A percentile compares a stretch with the other conserved stretches of the same genome.
These are phyloP conservation scores for Lutjanus campechanus DNA, from an alignment of 2,797 vertebrate genomes.

Conservation along the genomic window DNA sequence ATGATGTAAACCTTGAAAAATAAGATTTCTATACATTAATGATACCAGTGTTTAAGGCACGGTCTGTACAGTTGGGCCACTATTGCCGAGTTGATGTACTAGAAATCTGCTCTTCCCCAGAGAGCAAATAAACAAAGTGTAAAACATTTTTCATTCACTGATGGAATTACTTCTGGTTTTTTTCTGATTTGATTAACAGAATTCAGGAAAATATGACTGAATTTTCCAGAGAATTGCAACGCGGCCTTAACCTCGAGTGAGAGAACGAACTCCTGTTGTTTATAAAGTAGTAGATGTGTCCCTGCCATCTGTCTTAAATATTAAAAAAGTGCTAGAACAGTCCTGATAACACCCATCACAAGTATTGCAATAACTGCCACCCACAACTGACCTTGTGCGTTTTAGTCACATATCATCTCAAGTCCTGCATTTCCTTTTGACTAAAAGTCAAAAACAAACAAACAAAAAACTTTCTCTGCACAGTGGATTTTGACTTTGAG, in stretches of 20 bases:
- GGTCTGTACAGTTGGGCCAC: constrained; percentile 48
- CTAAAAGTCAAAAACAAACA: neutral
- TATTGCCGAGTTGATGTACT: constrained; percentile 18
- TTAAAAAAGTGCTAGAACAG: constrained; percentile 64
- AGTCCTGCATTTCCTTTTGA: constrained; percentile 14
- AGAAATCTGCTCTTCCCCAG: constrained; percentile 24
- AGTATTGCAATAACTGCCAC: constrained; percentile 8
- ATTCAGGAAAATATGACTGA: neutral
- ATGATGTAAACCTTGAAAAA: constrained; percentile 58
- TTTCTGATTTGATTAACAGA: constrained; percentile 31
- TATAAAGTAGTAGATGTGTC: constrained; percentile 25
- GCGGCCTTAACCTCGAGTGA: constrained; percentile 8
- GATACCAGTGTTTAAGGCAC: constrained; percentile 80
- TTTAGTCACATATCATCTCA: constrained; percentile 24
- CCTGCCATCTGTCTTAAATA: constrained; percentile 42
- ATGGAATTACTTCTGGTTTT: neutral
- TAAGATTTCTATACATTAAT: constrained; percentile 41
- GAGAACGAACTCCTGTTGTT: constrained; percentile 10
- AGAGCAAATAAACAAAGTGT: neutral
- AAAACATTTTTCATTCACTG: constrained; percentile 10
- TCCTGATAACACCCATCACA: constrained; percentile 29
- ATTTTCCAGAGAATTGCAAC: constrained; percentile 20
- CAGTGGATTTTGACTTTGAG: constrained; percentile 14
- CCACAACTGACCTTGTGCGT: constrained; percentile 12
- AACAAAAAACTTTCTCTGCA: neutral